Base-by-base conservation (phyloP, 2,797 vertebrate species). In the Sebastes oblongus region DNA sequence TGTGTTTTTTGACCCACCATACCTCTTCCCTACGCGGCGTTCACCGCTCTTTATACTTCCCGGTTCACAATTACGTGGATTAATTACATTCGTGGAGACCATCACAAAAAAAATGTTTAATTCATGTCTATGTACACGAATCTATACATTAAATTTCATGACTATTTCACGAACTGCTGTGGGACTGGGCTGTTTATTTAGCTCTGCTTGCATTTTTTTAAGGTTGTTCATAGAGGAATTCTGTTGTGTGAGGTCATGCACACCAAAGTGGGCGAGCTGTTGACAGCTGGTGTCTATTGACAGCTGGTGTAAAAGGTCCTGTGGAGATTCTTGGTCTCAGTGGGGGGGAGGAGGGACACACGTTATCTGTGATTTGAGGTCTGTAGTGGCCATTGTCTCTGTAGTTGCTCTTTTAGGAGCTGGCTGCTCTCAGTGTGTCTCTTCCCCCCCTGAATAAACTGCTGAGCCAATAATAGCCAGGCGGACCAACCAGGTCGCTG, bases 381-480 rank as follows among this genome's bases (percentile, higher is more conserved):
- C 87, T 83, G 87, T 73, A 64, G 82, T 74, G 83, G 87, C 86
- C 77, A 92, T 93, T 93, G 93, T 93, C 85, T 91, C 68, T 66
- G 8, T 71, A 90, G 86, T 83, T 86, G 86, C 85, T 91, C 87
- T 89, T 86, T 75, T 52, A 80, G 87, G 42, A 46, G 78, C 87
- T 72, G 80, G 54, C 69, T 67, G 55, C 80, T 82, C 60, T 80
- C 72, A 75, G 59, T 67, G 71, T 61, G 68, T 78, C 79, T 39
- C 18, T 56, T 18, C 65, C 36, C n/a, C 50, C 78, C 65, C 25
- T 60, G 55, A 90, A 91, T 87, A 88, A 92, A 90, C 84, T 82
- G 71, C 77, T 27, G 84, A 78, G 89, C 91, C 92, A 93, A 93
- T 93, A 94, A 95, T 95, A 95, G 89, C 89, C 82, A 42, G 55